Conservation (phyloP, 2,797 vertebrate genomes). For the Esox lucius region DNA sequence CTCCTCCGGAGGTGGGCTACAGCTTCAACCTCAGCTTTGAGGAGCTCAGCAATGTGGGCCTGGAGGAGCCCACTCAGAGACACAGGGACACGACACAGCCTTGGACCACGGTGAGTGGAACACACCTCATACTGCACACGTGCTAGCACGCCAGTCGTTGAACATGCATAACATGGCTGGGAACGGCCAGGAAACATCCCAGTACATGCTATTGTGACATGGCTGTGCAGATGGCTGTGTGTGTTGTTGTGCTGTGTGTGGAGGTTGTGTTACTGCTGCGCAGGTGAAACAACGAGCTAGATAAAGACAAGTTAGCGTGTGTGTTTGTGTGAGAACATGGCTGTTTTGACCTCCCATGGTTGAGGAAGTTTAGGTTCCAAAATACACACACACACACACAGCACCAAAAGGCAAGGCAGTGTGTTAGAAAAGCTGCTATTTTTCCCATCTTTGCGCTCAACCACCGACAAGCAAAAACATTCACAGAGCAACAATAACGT, state of each 20-base stretch:
- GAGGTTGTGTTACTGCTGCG: no score
- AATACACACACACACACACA: constrained; percentile 52
- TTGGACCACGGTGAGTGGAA: constrained; percentile 76
- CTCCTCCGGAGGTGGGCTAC: constrained; percentile 66
- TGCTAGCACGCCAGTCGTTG: no score
- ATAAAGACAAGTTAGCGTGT: constrained; percentile 58
- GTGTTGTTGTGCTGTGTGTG: no score
- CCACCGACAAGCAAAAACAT: constrained; percentile 37
- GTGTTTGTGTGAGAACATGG: constrained; percentile 52
- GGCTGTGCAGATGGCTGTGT: no score
- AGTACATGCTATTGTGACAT: no score
- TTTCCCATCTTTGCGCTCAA: constrained; percentile 42
- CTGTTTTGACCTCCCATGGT: constrained; percentile 45
- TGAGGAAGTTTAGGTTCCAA: constrained; percentile 55
- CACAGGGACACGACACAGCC: constrained; percentile 72
- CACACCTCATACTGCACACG: not conserved
- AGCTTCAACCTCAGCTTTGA: constrained; percentile 96
- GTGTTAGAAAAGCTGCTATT: constrained; percentile 52
- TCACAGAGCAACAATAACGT: constrained; percentile 39
- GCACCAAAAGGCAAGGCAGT: constrained; percentile 19
- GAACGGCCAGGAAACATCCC: no score
- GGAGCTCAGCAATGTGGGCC: constrained; percentile 86
- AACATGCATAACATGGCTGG: no score
- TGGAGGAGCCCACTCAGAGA: constrained; percentile 83
- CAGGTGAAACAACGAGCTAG: no score